Percentiles rank a stretch among this genome's conserved stretches.
These are phyloP conservation scores for Rhegmatorhina hoffmannsi DNA, from an alignment of 2,113 vertebrate genomes.

Conservation along the genomic window DNA sequence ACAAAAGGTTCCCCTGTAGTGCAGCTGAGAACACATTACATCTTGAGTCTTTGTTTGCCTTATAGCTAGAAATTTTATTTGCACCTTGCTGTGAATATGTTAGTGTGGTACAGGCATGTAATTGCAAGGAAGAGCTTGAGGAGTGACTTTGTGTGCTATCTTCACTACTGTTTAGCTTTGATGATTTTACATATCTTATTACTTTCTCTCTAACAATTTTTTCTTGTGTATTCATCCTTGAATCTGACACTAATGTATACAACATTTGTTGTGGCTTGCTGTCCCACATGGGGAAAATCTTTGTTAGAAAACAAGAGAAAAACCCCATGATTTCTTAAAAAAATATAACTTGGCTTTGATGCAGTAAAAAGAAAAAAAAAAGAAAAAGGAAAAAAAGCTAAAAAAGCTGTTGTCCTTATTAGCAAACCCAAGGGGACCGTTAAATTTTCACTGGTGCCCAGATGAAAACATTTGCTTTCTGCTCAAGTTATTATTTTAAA, in stretches of 20 bases:
- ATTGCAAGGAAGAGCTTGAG: neutral
- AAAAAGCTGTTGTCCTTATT: conserved; percentile 33
- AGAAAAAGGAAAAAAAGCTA: neutral
- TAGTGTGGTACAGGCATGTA: neutral
- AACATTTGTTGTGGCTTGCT: neutral
- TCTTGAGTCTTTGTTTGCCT: neutral
- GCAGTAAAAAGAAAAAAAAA: neutral
- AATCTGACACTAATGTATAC: conserved; percentile 50
- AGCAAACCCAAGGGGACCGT: conserved; percentile 53
- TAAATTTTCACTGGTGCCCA: conserved; percentile 53
- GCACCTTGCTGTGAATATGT: neutral
- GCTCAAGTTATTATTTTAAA: conserved; percentile 5
- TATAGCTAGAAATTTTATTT: neutral
- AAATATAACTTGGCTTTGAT: conserved; percentile 59
- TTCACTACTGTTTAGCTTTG: neutral
- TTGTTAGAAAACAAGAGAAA: neutral
- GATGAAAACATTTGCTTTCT: conserved; percentile 26
- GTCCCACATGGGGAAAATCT: conserved; percentile 27
- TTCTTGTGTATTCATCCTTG: conserved; percentile 38
- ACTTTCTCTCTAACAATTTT: conserved; percentile 36
- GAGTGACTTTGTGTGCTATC: neutral
- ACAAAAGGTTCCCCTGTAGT: neutral
- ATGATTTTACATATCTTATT: conserved; percentile 19
- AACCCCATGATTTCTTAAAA: neutral
- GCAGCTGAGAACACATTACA: neutral